Evolutionary conservation across 2,888 invertebrate genomes (phyloP).

Genomic region (Allolobophora icterica): DNA sequence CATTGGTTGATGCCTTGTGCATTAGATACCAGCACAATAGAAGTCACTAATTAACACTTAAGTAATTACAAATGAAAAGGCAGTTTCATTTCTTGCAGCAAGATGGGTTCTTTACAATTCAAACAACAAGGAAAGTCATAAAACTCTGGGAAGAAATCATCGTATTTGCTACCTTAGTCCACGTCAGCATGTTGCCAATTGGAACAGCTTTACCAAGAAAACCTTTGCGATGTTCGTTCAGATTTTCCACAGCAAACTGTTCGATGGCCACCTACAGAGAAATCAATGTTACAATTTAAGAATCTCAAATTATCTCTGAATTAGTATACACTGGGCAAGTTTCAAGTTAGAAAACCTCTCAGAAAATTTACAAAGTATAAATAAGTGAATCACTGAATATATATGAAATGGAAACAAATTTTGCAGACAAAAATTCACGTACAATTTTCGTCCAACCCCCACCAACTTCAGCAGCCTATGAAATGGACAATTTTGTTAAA

Average conservation of each 20-base stretch:
- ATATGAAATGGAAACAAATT: no score
- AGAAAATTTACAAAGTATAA: not conserved
- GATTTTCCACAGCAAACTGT: slow-evolving; percentile 90
- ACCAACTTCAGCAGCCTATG: no score
- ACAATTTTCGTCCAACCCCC: no score
- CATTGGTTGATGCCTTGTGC: no score
- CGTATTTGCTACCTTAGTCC: slow-evolving; percentile 75
- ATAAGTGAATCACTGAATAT: not conserved
- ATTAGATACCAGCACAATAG: no score
- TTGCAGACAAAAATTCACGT: no score
- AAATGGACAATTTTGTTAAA: no score
- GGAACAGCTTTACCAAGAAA: slow-evolving; percentile 76
- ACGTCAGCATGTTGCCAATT: slow-evolving; percentile 88
- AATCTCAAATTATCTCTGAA: not conserved
- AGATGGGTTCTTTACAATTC: no score
- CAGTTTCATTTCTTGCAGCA: no score
- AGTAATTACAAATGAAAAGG: no score
- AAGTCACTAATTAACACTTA: no score
- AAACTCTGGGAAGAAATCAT: not conserved
- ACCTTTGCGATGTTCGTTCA: slow-evolving; percentile 86
- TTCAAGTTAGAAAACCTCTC: not conserved
- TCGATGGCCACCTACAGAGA: slow-evolving; percentile 67
- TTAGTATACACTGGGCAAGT: not conserved
- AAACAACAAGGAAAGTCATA: not conserved
- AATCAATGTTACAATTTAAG: not conserved